These are phyloP conservation scores for Phalangium opilio DNA, from an alignment of 2,888 invertebrate species.

Conservation along the genomic window DNA sequence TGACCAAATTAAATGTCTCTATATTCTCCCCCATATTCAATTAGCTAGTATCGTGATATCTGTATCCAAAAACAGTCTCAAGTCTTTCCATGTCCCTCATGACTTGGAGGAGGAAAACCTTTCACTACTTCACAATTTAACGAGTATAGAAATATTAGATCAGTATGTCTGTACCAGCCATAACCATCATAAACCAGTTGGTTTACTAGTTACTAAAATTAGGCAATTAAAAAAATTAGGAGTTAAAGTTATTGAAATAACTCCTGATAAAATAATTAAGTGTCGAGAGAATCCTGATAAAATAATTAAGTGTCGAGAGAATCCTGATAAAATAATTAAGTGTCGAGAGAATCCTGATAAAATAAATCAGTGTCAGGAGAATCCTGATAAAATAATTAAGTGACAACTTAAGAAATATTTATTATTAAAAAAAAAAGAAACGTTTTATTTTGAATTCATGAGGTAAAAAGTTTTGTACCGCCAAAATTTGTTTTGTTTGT, in stretches of 20 bases:
- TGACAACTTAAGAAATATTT: no score
- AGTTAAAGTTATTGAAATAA: conserved; percentile 6
- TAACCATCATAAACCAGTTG: conserved; percentile 3
- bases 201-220: conserved; percentile 13
- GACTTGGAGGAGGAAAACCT: no score
- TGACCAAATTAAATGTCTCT: conserved; percentile 5
- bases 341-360: background rate
- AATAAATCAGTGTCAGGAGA: background rate
- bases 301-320: background rate
- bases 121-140: no score
- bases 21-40: conserved; percentile 14
- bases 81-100: no score
- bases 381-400: background rate
- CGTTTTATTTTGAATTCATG: no score
- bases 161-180: conserved; percentile 4
- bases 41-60: conserved; percentile 9
- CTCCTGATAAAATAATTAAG: conserved; percentile 2
- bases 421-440: no score
- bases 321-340: background rate
- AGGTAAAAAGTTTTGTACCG: no score
- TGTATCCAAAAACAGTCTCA: no score
- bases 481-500: no score
- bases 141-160: conserved; percentile 13
- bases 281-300: background rate
- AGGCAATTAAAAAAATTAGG: conserved; percentile 10